Percentiles rank a stretch among this genome's conserved stretches.
Conservation (phyloP, 2,888 invertebrate species). For the Nowickia ferox region DNA sequence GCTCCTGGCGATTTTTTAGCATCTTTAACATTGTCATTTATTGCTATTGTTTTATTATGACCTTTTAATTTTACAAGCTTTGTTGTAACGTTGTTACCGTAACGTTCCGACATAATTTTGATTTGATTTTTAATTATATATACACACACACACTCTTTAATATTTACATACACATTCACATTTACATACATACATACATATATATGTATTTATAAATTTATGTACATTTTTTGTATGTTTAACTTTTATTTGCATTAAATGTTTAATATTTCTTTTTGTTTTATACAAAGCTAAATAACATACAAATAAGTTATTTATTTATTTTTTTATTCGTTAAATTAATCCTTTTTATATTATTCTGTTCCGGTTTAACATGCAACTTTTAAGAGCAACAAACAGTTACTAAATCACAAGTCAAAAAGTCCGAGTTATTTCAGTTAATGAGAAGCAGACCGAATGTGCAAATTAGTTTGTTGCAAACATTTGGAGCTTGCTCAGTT, state of each 20-base stretch:
- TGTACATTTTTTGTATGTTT: not conserved
- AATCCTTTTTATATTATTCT: not conserved
- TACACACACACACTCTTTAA: not conserved
- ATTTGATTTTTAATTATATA: not conserved
- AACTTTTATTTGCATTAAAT: too few species aligned
- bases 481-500: not conserved
- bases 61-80: slow-evolving; percentile 74
- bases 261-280: too few species aligned
- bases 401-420: slow-evolving; percentile 41
- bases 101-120: slow-evolving; percentile 77
- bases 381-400: slow-evolving; percentile 17
- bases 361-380: not conserved
- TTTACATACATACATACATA: too few species aligned
- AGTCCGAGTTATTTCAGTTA: slow-evolving; percentile 11
- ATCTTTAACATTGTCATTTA: slow-evolving; percentile 46
- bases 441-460: slow-evolving; percentile 1
- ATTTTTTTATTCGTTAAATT: not conserved
- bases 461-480: slow-evolving; percentile 1
- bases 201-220: not conserved
- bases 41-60: slow-evolving; percentile 19
- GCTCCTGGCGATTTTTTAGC: slow-evolving; percentile 23
- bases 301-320: not conserved
- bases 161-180: not conserved
- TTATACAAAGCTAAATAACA: too few species aligned
- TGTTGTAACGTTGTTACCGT: slow-evolving; percentile 79